Evolutionary conservation across 2,888 invertebrate genomes (phyloP).

Genomic region (Scrobipalpa costella): DNA sequence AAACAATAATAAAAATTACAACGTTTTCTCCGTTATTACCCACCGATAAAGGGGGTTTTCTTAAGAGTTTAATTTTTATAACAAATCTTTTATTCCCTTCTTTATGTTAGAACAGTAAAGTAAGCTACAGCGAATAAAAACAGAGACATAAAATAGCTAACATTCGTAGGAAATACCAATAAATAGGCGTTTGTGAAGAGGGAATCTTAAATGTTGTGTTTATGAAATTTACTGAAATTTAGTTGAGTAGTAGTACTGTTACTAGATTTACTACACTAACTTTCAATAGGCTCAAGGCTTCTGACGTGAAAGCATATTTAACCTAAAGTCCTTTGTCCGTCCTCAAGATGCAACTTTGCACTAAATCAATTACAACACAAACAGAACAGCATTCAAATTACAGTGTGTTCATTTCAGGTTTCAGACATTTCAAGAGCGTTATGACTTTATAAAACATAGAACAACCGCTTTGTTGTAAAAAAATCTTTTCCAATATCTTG

Average conservation of each 20-base stretch:
- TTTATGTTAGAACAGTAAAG: slow-evolving; percentile 69
- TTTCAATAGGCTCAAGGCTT: neutral
- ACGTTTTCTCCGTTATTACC: slow-evolving; percentile 50
- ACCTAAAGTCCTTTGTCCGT: neutral
- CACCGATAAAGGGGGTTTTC: slow-evolving; percentile 60
- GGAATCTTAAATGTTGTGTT: slow-evolving; percentile 1
- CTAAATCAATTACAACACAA: neutral
- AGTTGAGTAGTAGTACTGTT: neutral
- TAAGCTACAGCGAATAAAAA: slow-evolving; percentile 62
- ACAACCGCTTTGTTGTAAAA: too few relatives aligned
- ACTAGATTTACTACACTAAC: neutral
- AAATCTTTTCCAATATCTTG: too few relatives aligned
- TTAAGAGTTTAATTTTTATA: slow-evolving; percentile 77
- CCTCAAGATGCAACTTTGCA: neutral
- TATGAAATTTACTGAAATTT: neutral
- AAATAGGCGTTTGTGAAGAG: slow-evolving; percentile 44
- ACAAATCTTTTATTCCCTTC: slow-evolving; percentile 69
- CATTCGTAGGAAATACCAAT: slow-evolving; percentile 63
- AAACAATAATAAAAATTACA: slow-evolving; percentile 72
- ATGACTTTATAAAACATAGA: too few relatives aligned
- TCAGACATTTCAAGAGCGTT: too few relatives aligned
- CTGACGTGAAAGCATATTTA: neutral
- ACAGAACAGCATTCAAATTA: neutral
- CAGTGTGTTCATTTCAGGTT: too few relatives aligned
- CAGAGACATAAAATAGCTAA: slow-evolving; percentile 62